phyloP scores from a whole-genome alignment of 2,113 vertebrate species.

The Mohoua ochrocephala region DNA sequence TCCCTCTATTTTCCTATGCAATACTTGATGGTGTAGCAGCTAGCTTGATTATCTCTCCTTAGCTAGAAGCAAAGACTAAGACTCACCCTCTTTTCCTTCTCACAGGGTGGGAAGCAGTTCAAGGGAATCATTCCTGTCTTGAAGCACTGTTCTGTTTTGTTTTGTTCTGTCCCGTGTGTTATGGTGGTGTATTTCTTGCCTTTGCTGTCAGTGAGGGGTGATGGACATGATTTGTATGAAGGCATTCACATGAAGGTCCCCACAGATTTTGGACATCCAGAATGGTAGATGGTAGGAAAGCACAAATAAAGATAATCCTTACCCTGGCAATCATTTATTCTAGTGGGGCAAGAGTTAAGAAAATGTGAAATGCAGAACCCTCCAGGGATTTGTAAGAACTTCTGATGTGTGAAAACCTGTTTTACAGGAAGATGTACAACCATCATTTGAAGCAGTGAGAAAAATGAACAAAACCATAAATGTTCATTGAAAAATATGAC shows the following conservation, averaged over 20 bases:
- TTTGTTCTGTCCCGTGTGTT: background rate
- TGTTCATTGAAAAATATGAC: background rate
- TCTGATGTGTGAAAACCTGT: background rate
- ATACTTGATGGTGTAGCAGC: background rate
- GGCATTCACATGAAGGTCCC: background rate
- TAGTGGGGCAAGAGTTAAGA: background rate
- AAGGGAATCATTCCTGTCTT: background rate
- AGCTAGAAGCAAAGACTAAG: background rate
- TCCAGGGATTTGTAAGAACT: fast-evolving
- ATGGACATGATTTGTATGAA: background rate
- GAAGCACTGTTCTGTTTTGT: background rate
- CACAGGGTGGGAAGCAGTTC: background rate
- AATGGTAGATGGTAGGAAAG: background rate
- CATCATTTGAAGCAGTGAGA: background rate
- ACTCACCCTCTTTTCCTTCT: background rate
- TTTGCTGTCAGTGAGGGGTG: background rate
- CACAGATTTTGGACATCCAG: background rate
- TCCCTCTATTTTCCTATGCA: background rate
- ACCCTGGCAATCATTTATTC: background rate
- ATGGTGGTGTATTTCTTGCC: background rate
- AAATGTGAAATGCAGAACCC: background rate
- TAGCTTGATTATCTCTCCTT: background rate
- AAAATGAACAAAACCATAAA: background rate
- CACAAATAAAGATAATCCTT: conserved; percentile 11
- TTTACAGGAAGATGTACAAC: background rate